These are phyloP conservation scores for Pogoniulus pusillus DNA, from an alignment of 2,797 vertebrate genomes.

Conservation along the genomic window DNA sequence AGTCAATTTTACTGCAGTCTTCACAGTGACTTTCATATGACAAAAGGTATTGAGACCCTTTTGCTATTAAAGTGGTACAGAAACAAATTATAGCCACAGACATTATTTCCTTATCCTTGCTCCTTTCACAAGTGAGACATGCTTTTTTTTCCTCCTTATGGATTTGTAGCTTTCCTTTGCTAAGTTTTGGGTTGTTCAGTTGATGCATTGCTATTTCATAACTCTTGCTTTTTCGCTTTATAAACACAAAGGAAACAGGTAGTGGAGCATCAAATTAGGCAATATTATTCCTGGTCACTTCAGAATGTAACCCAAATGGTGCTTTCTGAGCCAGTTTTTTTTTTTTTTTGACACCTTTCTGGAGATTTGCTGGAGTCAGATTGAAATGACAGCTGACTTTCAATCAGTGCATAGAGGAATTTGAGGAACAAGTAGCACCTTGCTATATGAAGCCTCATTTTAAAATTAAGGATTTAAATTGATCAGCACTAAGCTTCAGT, in stretches of 20 bases:
- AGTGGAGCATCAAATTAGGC: background rate
- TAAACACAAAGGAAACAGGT: background rate
- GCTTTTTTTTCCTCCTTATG: background rate
- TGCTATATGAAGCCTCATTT: background rate
- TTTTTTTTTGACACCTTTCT: background rate
- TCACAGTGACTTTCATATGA: slow-evolving; percentile 39
- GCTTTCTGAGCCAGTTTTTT: background rate
- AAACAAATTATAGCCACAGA: background rate
- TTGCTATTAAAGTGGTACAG: background rate
- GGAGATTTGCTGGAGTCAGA: background rate
- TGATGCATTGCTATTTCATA: background rate
- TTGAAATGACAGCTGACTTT: background rate
- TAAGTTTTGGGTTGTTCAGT: background rate
- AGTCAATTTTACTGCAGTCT: slow-evolving; percentile 49
- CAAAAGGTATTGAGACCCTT: slow-evolving; percentile 18
- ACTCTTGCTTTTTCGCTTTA: background rate
- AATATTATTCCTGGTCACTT: background rate
- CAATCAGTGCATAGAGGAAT: background rate
- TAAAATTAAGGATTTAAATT: background rate
- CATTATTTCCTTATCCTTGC: background rate
- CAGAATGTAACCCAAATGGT: background rate
- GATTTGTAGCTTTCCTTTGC: background rate
- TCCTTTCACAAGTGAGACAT: background rate
- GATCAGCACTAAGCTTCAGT: background rate
- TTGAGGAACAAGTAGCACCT: background rate